Evolutionary conservation across 2,797 vertebrate species (phyloP).

Genomic region (Adelosebastes latens): DNA sequence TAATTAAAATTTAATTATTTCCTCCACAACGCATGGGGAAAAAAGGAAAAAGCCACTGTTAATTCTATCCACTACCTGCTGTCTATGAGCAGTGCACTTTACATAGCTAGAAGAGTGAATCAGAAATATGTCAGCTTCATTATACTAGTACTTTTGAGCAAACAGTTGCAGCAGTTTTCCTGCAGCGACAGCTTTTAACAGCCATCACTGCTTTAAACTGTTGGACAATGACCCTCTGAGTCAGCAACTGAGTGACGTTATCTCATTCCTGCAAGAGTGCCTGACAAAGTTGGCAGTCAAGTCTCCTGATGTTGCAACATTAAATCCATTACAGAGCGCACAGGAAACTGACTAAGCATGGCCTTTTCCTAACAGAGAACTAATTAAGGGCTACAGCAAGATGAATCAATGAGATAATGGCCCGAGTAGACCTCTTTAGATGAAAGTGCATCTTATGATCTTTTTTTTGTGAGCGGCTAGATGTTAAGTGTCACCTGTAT

Average conservation of each 20-base stretch:
- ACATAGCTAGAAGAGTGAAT: neutral
- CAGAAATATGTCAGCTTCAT: neutral
- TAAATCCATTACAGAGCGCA: constrained; percentile 21
- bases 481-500: neutral
- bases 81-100: neutral
- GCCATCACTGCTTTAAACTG: neutral
- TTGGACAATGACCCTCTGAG: constrained; percentile 32
- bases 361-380: constrained; percentile 15
- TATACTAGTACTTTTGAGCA: neutral
- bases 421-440: neutral
- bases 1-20: constrained; percentile 58
- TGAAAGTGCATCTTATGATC: neutral
- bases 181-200: neutral
- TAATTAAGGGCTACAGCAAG: constrained; percentile 21
- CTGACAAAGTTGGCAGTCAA: constrained; percentile 22
- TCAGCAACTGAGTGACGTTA: constrained; percentile 43
- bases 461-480: neutral
- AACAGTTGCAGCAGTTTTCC: constrained; percentile 1
- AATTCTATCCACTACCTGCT: neutral
- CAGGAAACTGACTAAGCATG: constrained; percentile 44
- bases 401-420: constrained; percentile 28
- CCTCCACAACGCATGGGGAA: neutral
- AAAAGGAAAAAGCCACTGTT: constrained; percentile 7
- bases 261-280: constrained; percentile 18
- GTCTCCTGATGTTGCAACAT: constrained; percentile 54